phyloP scores from a whole-genome alignment of 2,797 vertebrate genomes.

The Channa striata region DNA sequence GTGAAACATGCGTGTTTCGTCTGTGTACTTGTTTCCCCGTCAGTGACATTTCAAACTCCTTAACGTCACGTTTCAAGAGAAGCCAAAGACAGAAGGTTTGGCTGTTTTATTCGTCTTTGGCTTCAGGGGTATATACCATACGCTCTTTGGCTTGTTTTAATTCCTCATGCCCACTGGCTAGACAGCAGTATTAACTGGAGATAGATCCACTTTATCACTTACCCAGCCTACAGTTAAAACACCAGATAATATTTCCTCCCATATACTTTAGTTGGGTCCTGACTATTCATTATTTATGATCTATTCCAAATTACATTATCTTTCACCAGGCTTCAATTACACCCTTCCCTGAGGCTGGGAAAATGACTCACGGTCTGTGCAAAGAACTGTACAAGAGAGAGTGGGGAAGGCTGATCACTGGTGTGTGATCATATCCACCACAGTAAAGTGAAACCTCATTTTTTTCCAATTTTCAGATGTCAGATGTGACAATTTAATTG shows the following conservation, averaged over 20 bases:
- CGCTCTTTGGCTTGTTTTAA: conserved; percentile 65
- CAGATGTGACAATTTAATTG: conserved; percentile 71
- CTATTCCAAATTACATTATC: conserved; percentile 86
- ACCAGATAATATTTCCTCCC: conserved; percentile 83
- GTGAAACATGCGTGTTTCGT: conserved; percentile 45
- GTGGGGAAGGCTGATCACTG: conserved; percentile 42
- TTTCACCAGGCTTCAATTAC: conserved; percentile 84
- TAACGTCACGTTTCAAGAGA: conserved; percentile 47
- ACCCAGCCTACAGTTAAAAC: conserved; percentile 80
- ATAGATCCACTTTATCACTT: conserved; percentile 78
- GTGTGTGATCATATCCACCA: conserved; percentile 37
- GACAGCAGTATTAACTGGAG: conserved; percentile 77
- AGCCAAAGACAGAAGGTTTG: conserved; percentile 32
- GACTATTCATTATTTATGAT: conserved; percentile 86
- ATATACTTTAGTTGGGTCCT: conserved; percentile 77
- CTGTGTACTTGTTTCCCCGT: conserved; percentile 42
- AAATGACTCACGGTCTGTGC: conserved; percentile 72
- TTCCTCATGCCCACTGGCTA: conserved; percentile 67
- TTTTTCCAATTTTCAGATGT: conserved; percentile 50
- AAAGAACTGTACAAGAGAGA: conserved; percentile 39
- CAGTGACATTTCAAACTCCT: conserved; percentile 35
- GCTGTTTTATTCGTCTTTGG: conserved; percentile 41
- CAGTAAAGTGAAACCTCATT: conserved; percentile 47
- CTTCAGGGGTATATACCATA: conserved; percentile 40
- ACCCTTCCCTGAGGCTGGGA: conserved; percentile 72